A percentile compares a stretch with the other conserved stretches of the same genome.
Conservation (phyloP, 2,797 vertebrate genomes). For the Otolemur crassicaudatus region DNA sequence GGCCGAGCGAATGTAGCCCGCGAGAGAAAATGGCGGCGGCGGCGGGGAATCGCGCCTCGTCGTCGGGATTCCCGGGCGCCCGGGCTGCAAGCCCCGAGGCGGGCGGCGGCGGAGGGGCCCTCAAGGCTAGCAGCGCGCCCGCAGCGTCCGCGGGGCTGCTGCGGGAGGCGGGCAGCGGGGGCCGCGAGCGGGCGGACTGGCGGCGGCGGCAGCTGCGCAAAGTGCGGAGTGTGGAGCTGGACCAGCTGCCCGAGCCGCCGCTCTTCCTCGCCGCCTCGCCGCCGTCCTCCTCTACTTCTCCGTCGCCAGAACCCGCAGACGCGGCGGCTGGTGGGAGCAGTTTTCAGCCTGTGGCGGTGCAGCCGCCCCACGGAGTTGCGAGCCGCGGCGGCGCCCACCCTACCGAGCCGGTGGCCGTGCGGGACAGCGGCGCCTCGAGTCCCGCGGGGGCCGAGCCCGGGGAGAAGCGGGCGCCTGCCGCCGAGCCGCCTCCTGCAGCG, state of each 20-base stretch:
- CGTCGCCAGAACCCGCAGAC: conserved; percentile 72
- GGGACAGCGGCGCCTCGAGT: conserved; percentile 75
- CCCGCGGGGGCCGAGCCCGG: conserved; percentile 73
- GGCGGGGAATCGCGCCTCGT: conserved; percentile 90
- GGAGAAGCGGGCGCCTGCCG: conserved; percentile 68
- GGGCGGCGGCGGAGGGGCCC: conserved; percentile 70
- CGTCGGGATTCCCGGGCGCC: conserved; percentile 88
- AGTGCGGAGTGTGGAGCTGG: conserved; percentile 93
- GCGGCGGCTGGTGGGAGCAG: conserved; percentile 60
- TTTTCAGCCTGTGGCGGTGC: conserved; percentile 71
- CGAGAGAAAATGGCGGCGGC: conserved; percentile 93
- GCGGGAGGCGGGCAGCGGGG: conserved; percentile 75
- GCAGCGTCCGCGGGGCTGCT: conserved; percentile 86
- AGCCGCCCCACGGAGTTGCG: conserved; percentile 77
- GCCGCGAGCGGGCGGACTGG: conserved; percentile 89
- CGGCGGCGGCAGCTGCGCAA: conserved; percentile 92
- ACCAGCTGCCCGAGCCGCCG: conserved; percentile 85
- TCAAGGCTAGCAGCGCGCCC: conserved; percentile 82
- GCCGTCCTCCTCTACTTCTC: conserved; percentile 78
- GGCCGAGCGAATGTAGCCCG: conserved; percentile 87
- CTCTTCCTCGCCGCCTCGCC: conserved; percentile 85
- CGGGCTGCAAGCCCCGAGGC: conserved; percentile 73
- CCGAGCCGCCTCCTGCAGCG: conserved; percentile 75
- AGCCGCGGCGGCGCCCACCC: conserved; percentile 77
- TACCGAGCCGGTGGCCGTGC: conserved; percentile 72